Evolutionary conservation across 2,888 invertebrate species (phyloP).

Genomic region (Erynnis tages): DNA sequence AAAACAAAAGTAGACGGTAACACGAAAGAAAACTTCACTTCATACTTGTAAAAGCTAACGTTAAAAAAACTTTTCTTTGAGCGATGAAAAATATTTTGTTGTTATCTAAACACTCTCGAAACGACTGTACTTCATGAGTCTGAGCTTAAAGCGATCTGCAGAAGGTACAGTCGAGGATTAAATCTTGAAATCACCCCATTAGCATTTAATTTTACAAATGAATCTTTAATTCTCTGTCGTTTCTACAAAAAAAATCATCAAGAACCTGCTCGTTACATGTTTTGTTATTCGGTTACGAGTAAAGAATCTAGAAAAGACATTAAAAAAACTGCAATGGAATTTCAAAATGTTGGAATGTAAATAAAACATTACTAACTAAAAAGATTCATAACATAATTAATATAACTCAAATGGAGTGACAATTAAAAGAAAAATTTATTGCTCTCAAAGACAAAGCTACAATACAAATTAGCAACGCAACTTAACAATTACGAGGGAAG

Average conservation of each 20-base stretch:
- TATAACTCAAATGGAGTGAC: background rate
- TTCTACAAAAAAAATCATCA: too few species aligned
- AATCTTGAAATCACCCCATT: conserved; percentile 65
- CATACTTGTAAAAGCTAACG: too few species aligned
- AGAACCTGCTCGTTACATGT: too few species aligned
- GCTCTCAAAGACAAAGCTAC: conserved; percentile 17
- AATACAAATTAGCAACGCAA: conserved; percentile 23
- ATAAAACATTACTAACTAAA: too few species aligned
- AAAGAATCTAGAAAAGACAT: too few species aligned
- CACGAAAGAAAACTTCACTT: too few species aligned
- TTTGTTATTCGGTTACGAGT: too few species aligned
- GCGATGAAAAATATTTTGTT: background rate
- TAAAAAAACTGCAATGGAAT: too few species aligned
- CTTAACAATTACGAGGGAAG: conserved; percentile 17
- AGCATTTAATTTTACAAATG: conserved; percentile 78
- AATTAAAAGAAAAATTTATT: background rate
- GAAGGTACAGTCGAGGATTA: conserved; percentile 62
- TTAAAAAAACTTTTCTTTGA: too few species aligned
- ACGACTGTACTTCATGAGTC: conserved; percentile 50
- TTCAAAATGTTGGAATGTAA: too few species aligned
- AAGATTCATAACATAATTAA: background rate
- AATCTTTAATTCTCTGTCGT: conserved; percentile 66
- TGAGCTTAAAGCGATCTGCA: conserved; percentile 50
- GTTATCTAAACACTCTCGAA: conserved; percentile 37
- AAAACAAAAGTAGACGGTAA: too few species aligned